phyloP scores from a whole-genome alignment of 2,113 vertebrate species.

The Ophiodon elongatus region DNA sequence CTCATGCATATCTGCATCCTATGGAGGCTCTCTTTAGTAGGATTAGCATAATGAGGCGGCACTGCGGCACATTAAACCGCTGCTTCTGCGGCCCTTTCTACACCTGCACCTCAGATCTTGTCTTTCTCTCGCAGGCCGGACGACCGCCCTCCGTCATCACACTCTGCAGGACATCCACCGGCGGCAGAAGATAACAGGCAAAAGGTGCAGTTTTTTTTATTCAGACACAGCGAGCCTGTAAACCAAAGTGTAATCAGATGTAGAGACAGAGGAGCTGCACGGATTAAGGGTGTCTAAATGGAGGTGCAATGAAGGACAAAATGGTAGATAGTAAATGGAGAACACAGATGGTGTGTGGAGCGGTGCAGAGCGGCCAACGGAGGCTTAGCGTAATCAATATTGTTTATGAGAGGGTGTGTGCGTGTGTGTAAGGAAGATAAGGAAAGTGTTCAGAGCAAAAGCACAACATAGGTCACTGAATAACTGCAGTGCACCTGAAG shows the following conservation, averaged over 20 bases:
- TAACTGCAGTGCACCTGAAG: constrained; percentile 36
- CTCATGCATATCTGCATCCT: constrained; percentile 45
- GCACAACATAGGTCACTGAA: constrained; percentile 28
- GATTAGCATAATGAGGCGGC: constrained; percentile 71
- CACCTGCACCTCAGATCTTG: constrained; percentile 45
- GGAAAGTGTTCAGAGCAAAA: constrained; percentile 8
- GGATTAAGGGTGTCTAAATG: constrained; percentile 51
- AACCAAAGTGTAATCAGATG: constrained; percentile 55
- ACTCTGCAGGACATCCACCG: constrained; percentile 37
- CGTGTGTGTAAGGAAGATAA: constrained; percentile 47
- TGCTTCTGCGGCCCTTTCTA: constrained; percentile 26
- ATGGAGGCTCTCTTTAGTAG: constrained; percentile 45
- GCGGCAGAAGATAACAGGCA: constrained; percentile 4
- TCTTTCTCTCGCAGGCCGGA: constrained; percentile 27
- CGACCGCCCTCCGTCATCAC: constrained; percentile 5
- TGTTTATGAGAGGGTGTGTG: constrained; percentile 48
- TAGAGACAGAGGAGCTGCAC: constrained; percentile 42
- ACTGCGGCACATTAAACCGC: constrained; percentile 45
- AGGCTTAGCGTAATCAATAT: constrained; percentile 66
- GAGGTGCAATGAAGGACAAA: constrained; percentile 68
- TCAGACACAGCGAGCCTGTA: constrained; percentile 31
- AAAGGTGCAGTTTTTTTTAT: not conserved
- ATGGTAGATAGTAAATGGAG: constrained; percentile 34
- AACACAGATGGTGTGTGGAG: constrained; percentile 32
- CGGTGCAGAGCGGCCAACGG: constrained; percentile 10